A percentile compares a stretch with the other conserved stretches of the same genome.
Conservation (phyloP, 2,888 invertebrate species). For the Hyposoter dolosus region DNA sequence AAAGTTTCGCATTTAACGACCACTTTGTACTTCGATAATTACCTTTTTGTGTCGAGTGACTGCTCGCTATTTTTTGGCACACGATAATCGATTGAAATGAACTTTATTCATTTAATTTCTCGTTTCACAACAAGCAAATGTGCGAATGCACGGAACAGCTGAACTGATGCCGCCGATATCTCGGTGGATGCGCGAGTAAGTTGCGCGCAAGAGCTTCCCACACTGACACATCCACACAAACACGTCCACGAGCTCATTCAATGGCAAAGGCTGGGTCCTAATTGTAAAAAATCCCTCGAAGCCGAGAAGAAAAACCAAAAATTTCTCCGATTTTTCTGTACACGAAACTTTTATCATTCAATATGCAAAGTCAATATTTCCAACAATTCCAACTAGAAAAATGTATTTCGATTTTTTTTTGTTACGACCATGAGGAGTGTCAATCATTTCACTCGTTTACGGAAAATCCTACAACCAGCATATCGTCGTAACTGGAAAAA, state of each 20-base stretch:
- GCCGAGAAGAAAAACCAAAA: too few species aligned
- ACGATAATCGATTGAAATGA: background rate
- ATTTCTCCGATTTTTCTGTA: too few species aligned
- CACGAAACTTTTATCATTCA: too few species aligned
- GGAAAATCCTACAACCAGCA: too few species aligned
- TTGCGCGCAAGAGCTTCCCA: background rate
- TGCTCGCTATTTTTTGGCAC: background rate
- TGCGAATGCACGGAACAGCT: background rate
- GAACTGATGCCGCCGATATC: conserved; percentile 2
- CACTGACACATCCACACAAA: background rate
- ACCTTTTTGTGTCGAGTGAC: background rate
- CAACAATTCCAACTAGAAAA: too few species aligned
- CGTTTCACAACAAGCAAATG: background rate
- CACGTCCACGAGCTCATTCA: background rate
- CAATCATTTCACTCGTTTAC: too few species aligned
- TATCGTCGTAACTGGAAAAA: too few species aligned
- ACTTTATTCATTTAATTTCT: background rate
- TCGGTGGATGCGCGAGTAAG: background rate
- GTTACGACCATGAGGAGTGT: too few species aligned
- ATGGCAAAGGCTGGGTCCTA: too few species aligned
- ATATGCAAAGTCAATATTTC: too few species aligned
- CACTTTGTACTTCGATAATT: background rate
- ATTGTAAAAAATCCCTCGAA: too few species aligned
- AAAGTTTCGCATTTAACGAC: background rate
- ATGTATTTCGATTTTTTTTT: too few species aligned